Base-by-base conservation (phyloP, 1,140 invertebrate genomes). In the Neotoxoptera formosana region DNA sequence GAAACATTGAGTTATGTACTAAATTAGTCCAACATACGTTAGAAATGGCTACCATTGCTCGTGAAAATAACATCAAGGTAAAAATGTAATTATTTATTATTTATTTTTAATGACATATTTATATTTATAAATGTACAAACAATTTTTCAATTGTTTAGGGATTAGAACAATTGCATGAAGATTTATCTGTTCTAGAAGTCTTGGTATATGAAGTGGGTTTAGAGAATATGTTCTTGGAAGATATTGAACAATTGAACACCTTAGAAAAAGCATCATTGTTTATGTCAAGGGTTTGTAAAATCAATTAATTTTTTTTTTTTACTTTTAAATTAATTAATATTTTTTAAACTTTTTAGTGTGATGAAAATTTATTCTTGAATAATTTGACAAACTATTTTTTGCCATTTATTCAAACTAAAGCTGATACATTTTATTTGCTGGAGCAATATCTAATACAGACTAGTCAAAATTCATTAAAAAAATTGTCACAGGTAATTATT, bases 21-120 rank as follows among this genome's bases (percentile, higher is more conserved):
- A 93, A 86, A 93, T 53, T 93, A 41, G 91, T 93, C 17, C 91
- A 93, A 93, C 91, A 93, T 53, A 45, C 91, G 23, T 84, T 84
- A 93, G 91, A 93, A 93, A 41, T 93, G 48, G 81, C 91, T 30
- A 93, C 67, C 4, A 93, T 93, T 84, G 91, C 91, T 56, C 48
- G n/a, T n/a, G 91, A 93, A 93, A 93, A 93, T 14, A 93, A 93
- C 45, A 93, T 93, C 7, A 86, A 93, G 53, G 91, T 93, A 93
- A 83, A 84, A 25, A 51, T 84, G 23, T 83, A 53, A 47, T 88
- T 48, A 48, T 48, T 20, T 87, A 47, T n/a, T 36, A 34, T 56
- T 53, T 30, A 47, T 36, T 36, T 76, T 34, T 34, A 36, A 7
- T 90, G 7, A 53, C 7, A 53, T 88, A n/a, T 51, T 53, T 20